phyloP scores from a whole-genome alignment of 2,797 vertebrate species.

The Phalanger gymnotis region DNA sequence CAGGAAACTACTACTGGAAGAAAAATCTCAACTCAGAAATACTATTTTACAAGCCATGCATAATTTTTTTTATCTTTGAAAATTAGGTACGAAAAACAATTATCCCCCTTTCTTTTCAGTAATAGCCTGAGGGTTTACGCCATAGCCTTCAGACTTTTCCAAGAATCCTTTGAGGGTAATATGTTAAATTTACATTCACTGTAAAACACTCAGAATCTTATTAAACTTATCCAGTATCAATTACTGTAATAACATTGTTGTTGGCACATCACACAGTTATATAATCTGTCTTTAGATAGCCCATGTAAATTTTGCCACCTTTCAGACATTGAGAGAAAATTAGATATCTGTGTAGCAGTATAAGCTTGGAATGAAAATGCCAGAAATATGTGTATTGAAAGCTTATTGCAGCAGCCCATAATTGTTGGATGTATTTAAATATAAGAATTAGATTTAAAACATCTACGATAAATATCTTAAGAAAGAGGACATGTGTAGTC shows the following conservation, averaged over 20 bases:
- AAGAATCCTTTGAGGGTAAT: neutral
- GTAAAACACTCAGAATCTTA: neutral
- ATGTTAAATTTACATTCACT: neutral
- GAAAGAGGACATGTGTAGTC: neutral
- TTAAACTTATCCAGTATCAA: neutral
- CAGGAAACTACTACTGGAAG: conserved; percentile 26
- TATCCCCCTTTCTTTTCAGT: neutral
- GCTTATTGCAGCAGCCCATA: neutral
- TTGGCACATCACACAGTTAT: neutral
- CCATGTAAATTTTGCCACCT: neutral
- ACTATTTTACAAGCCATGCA: neutral
- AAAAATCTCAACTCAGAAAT: conserved; percentile 18
- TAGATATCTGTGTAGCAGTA: neutral
- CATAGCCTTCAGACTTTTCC: neutral
- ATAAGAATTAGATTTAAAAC: conserved; percentile 3
- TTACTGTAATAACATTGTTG: neutral
- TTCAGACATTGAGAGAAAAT: neutral
- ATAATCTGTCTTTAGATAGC: neutral
- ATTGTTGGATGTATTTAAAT: conserved; percentile 21
- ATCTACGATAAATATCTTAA: conserved; percentile 15
- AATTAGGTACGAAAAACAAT: neutral
- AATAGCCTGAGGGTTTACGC: neutral
- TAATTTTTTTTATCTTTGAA: neutral
- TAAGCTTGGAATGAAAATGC: conserved; percentile 25
- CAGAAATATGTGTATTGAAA: neutral